These are phyloP conservation scores for Toxotes jaculatrix DNA, from an alignment of 2,113 vertebrate species.

Conservation along the genomic window DNA sequence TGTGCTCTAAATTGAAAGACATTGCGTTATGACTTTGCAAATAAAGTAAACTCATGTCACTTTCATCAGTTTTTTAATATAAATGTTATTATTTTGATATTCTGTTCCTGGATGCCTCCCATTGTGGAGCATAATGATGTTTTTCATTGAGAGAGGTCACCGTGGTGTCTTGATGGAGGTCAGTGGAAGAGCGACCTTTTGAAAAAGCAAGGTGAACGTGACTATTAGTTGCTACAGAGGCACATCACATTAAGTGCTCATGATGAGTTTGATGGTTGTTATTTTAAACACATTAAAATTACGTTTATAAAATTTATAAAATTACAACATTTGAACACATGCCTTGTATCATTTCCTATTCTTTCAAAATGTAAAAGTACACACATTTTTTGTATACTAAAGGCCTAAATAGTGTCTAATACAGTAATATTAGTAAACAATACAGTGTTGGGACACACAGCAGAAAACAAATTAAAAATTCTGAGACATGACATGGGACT, in stretches of 20 bases:
- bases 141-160: constrained; percentile 29
- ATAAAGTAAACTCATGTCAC: constrained; percentile 72
- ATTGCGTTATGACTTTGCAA: constrained; percentile 66
- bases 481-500: background rate
- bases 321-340: too few relatives aligned
- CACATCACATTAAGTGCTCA: background rate
- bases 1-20: constrained; percentile 71
- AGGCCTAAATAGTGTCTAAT: background rate
- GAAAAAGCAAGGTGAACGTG: constrained; percentile 9
- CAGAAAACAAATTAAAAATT: background rate
- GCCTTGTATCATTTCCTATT: too few relatives aligned
- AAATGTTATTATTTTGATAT: constrained; percentile 53
- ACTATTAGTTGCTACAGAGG: background rate
- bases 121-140: constrained; percentile 12
- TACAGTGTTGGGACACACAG: background rate
- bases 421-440: background rate
- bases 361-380: too few relatives aligned
- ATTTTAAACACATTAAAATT: background rate
- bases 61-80: constrained; percentile 64
- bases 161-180: constrained; percentile 13
- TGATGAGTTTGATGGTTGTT: background rate
- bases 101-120: background rate
- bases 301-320: too few relatives aligned
- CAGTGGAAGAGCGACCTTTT: constrained; percentile 15
- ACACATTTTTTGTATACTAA: background rate